phyloP scores from a whole-genome alignment of 2,888 invertebrate genomes.

The Spodoptera picta region DNA sequence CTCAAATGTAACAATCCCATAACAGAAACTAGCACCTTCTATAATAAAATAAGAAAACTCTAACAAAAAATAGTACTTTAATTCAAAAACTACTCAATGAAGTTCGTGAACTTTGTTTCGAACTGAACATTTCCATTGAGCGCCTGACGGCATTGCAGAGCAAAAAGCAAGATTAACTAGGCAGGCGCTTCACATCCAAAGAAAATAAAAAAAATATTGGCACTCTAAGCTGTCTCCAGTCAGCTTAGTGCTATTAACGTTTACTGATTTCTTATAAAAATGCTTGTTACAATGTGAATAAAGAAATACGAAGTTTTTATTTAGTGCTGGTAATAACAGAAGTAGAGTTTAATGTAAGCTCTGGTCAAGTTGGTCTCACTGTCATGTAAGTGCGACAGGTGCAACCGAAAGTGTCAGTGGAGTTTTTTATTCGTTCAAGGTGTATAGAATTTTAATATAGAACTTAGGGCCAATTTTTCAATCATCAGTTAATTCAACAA shows the following conservation, averaged over 20 bases:
- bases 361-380: too few species aligned
- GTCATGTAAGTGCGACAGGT: too few species aligned
- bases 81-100: slow-evolving; percentile 1
- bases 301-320: slow-evolving; percentile 3
- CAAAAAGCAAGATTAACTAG: slow-evolving; percentile 51
- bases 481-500: too few species aligned
- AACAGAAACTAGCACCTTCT: too few species aligned
- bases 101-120: slow-evolving; percentile 14
- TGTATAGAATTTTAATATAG: too few species aligned
- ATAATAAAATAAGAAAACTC: background rate
- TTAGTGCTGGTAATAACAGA: background rate
- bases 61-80: background rate
- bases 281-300: slow-evolving; percentile 18
- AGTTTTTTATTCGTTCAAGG: too few species aligned
- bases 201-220: slow-evolving; percentile 43
- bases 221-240: slow-evolving; percentile 35
- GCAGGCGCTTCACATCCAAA: slow-evolving; percentile 47
- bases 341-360: background rate
- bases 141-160: slow-evolving; percentile 38
- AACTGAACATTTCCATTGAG: slow-evolving; percentile 18
- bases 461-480: too few species aligned
- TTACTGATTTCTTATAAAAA: slow-evolving; percentile 23
- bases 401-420: too few species aligned
- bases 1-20: too few species aligned
- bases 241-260: slow-evolving; percentile 36